Evolutionary conservation across 2,888 invertebrate genomes (phyloP).

Genomic region (Lasioglossum malachurum): DNA sequence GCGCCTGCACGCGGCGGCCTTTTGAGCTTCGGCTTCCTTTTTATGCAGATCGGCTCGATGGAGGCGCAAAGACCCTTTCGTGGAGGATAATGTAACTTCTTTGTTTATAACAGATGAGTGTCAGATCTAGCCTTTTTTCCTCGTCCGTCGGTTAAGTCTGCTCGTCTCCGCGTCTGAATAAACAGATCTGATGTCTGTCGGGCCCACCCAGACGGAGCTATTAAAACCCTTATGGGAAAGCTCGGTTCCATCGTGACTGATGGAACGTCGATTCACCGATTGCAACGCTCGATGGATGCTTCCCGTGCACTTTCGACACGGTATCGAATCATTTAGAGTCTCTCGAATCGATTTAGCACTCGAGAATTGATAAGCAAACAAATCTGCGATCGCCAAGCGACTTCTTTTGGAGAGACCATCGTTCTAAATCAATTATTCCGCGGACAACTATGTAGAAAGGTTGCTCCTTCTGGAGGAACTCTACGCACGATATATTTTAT

Average conservation of each 20-base stretch:
- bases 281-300: constrained; percentile 28
- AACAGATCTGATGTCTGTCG: constrained; percentile 82
- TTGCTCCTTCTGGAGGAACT: too few species aligned
- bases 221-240: constrained; percentile 83
- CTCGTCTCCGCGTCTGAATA: constrained; percentile 81
- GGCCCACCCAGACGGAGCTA: constrained; percentile 82
- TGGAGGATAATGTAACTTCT: constrained; percentile 80
- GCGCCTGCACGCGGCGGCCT: constrained; percentile 1
- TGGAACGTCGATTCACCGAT: constrained; percentile 35
- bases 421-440: neutral
- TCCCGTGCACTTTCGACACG: neutral
- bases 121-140: constrained; percentile 77
- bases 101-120: constrained; percentile 82
- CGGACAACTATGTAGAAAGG: too few species aligned
- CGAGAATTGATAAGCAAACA: neutral
- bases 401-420: neutral
- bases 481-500: too few species aligned
- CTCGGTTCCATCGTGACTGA: constrained; percentile 42
- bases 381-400: neutral
- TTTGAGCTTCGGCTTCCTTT: constrained; percentile 38
- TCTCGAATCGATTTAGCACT: neutral
- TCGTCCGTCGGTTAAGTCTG: constrained; percentile 75
- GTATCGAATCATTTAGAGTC: neutral
- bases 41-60: constrained; percentile 42
- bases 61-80: constrained; percentile 59